A percentile compares a stretch with the other conserved stretches of the same genome.
Conservation (phyloP, 2,797 vertebrate species). For the Botia almorhae region DNA sequence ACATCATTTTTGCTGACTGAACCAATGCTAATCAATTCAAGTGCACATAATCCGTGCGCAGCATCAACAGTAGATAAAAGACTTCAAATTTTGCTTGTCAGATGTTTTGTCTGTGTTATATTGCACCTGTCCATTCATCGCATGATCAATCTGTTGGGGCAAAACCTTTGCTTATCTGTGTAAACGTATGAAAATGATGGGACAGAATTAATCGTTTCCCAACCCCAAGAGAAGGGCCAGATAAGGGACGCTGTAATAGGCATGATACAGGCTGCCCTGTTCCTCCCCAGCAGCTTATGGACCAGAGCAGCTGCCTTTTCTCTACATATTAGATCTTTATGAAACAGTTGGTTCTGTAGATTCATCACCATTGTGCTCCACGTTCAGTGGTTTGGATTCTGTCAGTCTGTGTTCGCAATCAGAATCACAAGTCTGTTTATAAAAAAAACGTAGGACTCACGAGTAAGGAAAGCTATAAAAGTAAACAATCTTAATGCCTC, state of each 20-base stretch:
- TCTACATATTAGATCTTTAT: constrained; percentile 29
- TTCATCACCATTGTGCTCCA: constrained; percentile 43
- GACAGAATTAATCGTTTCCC: constrained; percentile 30
- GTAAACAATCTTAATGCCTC: neutral
- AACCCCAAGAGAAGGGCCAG: constrained; percentile 42
- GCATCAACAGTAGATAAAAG: neutral
- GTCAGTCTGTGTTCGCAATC: constrained; percentile 48
- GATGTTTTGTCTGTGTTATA: constrained; percentile 24
- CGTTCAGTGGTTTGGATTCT: constrained; percentile 52
- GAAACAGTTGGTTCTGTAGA: constrained; percentile 39
- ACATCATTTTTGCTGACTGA: neutral
- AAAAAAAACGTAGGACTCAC: neutral
- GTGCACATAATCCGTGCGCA: neutral
- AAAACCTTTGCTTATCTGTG: constrained; percentile 50
- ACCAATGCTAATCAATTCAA: neutral
- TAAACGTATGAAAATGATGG: constrained; percentile 52
- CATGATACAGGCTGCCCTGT: constrained; percentile 52
- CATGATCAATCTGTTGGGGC: constrained; percentile 42
- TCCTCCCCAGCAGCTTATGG: constrained; percentile 45
- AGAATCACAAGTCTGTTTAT: constrained; percentile 10
- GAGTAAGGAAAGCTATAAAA: neutral
- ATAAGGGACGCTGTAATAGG: constrained; percentile 49
- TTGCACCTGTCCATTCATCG: constrained; percentile 26
- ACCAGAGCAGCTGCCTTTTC: constrained; percentile 7
- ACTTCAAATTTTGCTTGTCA: neutral